phyloP scores from a whole-genome alignment of 1,140 invertebrate genomes.

The Drosophila repletoides region DNA sequence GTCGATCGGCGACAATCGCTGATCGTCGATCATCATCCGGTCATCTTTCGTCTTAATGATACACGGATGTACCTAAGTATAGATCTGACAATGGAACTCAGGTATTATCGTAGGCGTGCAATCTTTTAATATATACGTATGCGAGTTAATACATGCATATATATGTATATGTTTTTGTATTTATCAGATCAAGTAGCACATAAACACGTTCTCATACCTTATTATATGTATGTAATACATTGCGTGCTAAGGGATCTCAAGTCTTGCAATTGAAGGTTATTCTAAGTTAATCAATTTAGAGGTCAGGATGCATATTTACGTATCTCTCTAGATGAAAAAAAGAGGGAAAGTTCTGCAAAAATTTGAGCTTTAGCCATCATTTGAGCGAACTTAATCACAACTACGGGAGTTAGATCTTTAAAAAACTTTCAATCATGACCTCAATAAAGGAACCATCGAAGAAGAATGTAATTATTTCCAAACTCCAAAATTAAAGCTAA shows the following conservation, averaged over 20 bases:
- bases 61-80: slow-evolving; percentile 39
- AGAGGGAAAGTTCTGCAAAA: too few species aligned
- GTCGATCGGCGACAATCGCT: background rate
- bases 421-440: too few species aligned
- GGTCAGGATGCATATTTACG: background rate
- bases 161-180: background rate
- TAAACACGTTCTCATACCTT: slow-evolving; percentile 54
- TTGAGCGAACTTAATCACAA: too few species aligned
- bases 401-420: too few species aligned
- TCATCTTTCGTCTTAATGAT: slow-evolving; percentile 47
- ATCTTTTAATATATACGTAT: background rate
- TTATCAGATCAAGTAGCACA: slow-evolving; percentile 57
- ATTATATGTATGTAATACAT: slow-evolving; percentile 9
- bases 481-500: too few species aligned
- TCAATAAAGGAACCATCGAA: too few species aligned
- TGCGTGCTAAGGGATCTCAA: slow-evolving; percentile 34
- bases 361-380: too few species aligned
- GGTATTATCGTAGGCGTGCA: slow-evolving; percentile 10
- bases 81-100: slow-evolving; percentile 15
- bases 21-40: slow-evolving; percentile 53
- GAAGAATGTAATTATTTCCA: too few species aligned
- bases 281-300: slow-evolving; percentile 4
- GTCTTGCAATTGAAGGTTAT: slow-evolving; percentile 50
- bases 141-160: background rate
- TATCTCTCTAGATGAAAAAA: background rate